Evolutionary conservation across 2,113 vertebrate genomes (phyloP).

Genomic region (Sus scrofa): DNA sequence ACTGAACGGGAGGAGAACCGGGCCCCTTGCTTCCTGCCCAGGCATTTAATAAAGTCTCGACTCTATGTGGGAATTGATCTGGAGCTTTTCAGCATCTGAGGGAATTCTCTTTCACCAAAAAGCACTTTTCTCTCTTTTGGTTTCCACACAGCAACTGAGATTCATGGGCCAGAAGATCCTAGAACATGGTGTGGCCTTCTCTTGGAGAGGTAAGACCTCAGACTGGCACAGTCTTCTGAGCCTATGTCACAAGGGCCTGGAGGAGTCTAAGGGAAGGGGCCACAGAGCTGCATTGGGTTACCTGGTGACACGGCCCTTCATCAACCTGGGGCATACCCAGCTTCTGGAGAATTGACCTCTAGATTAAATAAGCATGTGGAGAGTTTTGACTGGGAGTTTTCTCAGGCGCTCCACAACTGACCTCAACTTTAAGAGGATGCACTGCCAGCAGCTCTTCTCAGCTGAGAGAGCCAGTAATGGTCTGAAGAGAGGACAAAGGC

Average conservation of each 20-base stretch:
- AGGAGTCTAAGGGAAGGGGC: background rate
- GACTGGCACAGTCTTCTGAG: background rate
- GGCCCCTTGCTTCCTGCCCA: background rate
- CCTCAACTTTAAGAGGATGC: background rate
- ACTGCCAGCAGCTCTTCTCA: background rate
- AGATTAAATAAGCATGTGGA: background rate
- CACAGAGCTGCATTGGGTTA: fast-evolving
- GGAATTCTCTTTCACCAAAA: conserved; percentile 29
- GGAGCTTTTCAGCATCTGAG: background rate
- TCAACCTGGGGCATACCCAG: too few species aligned
- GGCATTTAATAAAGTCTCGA: background rate
- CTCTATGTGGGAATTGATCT: background rate
- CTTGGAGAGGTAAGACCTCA: conserved; percentile 67
- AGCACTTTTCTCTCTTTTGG: conserved; percentile 27
- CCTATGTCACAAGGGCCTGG: fast-evolving
- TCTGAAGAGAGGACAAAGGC: background rate
- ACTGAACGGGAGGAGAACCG: background rate
- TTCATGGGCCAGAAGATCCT: conserved; percentile 25
- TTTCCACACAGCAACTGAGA: conserved; percentile 72
- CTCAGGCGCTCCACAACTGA: background rate
- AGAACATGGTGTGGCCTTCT: conserved; percentile 38
- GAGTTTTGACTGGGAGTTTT: background rate
- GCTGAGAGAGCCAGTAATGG: background rate
- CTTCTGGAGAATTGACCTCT: background rate
- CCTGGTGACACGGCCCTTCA: too few species aligned